A percentile compares a stretch with the other conserved stretches of the same genome.
Conservation (phyloP, 2,797 vertebrate species). For the Nyctibius grandis region DNA sequence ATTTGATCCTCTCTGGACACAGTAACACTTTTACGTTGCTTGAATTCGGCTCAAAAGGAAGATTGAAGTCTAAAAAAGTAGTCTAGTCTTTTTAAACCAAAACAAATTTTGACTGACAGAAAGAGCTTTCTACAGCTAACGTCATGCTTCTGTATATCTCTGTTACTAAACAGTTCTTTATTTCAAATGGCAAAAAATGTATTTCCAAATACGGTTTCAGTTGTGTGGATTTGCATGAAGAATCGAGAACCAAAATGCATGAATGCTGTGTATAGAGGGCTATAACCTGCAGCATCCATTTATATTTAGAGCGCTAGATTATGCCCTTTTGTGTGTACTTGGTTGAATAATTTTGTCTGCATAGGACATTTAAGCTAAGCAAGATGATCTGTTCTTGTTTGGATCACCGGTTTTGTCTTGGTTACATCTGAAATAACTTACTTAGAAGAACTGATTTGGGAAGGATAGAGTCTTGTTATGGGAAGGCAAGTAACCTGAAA, state of each 20-base stretch:
- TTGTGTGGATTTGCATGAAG: not conserved
- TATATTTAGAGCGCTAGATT: not conserved
- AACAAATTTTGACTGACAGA: not conserved
- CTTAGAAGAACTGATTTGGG: not conserved
- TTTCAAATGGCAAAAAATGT: not conserved
- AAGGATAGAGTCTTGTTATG: not conserved
- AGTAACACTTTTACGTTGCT: not conserved
- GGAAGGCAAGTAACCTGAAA: not conserved
- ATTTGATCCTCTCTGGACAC: not conserved
- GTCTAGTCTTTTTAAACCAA: not conserved
- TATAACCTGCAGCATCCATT: not conserved
- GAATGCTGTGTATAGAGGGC: not conserved
- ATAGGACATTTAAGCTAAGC: not conserved
- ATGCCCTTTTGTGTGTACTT: not conserved
- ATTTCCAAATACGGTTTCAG: not conserved
- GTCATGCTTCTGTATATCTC: not conserved
- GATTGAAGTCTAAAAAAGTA: not conserved
- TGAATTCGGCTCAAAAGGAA: not conserved
- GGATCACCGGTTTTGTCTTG: not conserved
- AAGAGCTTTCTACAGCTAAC: not conserved
- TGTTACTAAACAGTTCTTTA: not conserved
- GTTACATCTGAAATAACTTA: not conserved
- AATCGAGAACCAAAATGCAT: not conserved
- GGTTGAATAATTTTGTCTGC: not conserved
- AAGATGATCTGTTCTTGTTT: not conserved